A percentile compares a stretch with the other conserved stretches of the same genome.
These are phyloP conservation scores for Epizoanthus ramosus DNA, from an alignment of 92 coral and sea anemone genomes.

Conservation along the genomic window DNA sequence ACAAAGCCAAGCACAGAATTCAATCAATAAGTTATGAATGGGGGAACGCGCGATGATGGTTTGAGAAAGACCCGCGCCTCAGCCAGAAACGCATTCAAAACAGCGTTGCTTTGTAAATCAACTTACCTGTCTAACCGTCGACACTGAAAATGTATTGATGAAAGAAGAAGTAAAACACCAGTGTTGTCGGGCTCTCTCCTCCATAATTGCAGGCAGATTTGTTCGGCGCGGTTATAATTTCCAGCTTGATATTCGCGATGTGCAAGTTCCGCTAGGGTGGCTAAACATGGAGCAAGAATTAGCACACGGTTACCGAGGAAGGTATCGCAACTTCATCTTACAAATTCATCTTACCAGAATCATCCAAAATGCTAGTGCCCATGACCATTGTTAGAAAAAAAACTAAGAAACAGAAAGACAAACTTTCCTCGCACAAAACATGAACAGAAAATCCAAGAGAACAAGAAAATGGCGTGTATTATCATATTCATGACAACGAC, in stretches of 20 bases:
- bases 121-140: slow-evolving; percentile 96
- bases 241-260: slow-evolving; percentile 99
- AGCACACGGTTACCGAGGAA: slow-evolving; percentile 24
- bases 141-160: slow-evolving; percentile 98
- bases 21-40: slow-evolving; percentile 29
- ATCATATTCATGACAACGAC: slow-evolving; percentile 91
- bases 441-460: slow-evolving; percentile 74
- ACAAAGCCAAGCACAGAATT: slow-evolving; percentile 13
- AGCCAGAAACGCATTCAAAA: slow-evolving; percentile 35
- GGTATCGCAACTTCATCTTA: slow-evolving; percentile 9
- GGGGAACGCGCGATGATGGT: slow-evolving; percentile 22
- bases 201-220: slow-evolving; percentile 99
- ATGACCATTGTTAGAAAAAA: slow-evolving; percentile 90
- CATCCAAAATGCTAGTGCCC: slow-evolving; percentile 98
- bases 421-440: slow-evolving; percentile 71
- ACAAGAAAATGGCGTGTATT: slow-evolving; percentile 98
- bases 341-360: slow-evolving; percentile 76
- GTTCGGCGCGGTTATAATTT: slow-evolving; percentile 98
- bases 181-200: slow-evolving; percentile 98
- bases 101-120: slow-evolving; percentile 35
- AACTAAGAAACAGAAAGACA: slow-evolving; percentile 64
- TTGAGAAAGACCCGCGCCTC: slow-evolving; percentile 6
- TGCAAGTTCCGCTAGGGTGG: slow-evolving; percentile 99
- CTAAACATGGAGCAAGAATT: slow-evolving; percentile 61
- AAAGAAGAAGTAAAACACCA: slow-evolving; percentile 93